These are phyloP conservation scores for Sturmia bella DNA, from an alignment of 2,888 invertebrate species.

Conservation along the genomic window DNA sequence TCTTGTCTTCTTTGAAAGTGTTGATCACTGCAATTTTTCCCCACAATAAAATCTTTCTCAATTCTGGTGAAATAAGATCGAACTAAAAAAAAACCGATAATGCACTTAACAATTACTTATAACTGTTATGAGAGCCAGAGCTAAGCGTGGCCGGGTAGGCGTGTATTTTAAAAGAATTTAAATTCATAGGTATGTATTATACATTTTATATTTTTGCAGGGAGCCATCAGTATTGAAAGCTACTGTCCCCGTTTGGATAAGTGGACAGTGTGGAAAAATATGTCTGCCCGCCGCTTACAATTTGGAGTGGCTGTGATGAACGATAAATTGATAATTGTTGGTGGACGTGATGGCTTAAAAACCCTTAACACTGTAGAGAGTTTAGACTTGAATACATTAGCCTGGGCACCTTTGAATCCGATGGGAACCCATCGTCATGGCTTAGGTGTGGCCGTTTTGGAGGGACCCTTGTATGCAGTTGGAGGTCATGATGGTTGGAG, in stretches of 20 bases:
- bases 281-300: conserved; percentile 87
- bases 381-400: conserved; percentile 90
- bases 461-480: conserved; percentile 93
- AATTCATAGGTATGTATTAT: background rate
- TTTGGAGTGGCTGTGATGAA: conserved; percentile 95
- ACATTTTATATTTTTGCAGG: conserved; percentile 77
- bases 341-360: conserved; percentile 95
- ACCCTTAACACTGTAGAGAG: conserved; percentile 96
- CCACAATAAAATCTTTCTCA: too few species aligned
- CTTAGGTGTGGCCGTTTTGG: conserved; percentile 89
- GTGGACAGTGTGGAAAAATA: conserved; percentile 81
- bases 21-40: too few species aligned
- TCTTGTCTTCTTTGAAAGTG: too few species aligned
- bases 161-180: background rate
- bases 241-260: conserved; percentile 84
- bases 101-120: too few species aligned
- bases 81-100: too few species aligned
- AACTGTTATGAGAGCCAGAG: too few species aligned
- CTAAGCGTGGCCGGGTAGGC: too few species aligned
- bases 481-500: conserved; percentile 95
- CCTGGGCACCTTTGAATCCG: conserved; percentile 91
- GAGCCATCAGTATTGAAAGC: conserved; percentile 94
- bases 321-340: conserved; percentile 91
- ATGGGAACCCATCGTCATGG: conserved; percentile 96
- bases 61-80: too few species aligned